A percentile compares a stretch with the other conserved stretches of the same genome.
Conservation (phyloP, 1,140 invertebrate genomes). For the Cherax quadricarinatus region DNA sequence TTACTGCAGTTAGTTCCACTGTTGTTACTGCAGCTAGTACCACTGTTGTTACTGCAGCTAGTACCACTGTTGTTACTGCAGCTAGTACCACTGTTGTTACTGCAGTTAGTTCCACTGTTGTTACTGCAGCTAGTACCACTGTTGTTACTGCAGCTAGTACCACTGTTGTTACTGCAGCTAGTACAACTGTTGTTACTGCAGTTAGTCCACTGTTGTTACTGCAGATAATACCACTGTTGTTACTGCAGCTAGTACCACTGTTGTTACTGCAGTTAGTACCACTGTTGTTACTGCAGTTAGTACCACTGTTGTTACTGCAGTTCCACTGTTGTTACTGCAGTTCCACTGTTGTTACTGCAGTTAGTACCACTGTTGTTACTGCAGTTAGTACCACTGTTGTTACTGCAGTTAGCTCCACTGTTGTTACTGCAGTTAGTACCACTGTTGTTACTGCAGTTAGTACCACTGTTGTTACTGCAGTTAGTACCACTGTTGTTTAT, state of each 20-base stretch:
- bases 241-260: not conserved
- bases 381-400: not conserved
- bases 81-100: slow-evolving; percentile 2
- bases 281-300: not conserved
- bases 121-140: not conserved
- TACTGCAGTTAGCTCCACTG: not conserved
- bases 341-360: not conserved
- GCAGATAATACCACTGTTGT: not conserved
- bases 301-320: not conserved
- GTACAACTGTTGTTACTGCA: not conserved
- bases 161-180: not conserved
- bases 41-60: not conserved
- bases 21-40: not conserved
- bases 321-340: not conserved
- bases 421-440: not conserved
- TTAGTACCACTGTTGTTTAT: not conserved
- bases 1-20: not conserved
- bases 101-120: not conserved
- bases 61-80: not conserved
- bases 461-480: not conserved
- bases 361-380: not conserved
- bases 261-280: not conserved
- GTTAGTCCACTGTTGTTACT: not conserved
- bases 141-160: not conserved
- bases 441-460: not conserved